A percentile compares a stretch with the other conserved stretches of the same genome.
Evolutionary conservation across 2,888 invertebrate genomes (phyloP).

Genomic region (Melinopterus prodromus): DNA sequence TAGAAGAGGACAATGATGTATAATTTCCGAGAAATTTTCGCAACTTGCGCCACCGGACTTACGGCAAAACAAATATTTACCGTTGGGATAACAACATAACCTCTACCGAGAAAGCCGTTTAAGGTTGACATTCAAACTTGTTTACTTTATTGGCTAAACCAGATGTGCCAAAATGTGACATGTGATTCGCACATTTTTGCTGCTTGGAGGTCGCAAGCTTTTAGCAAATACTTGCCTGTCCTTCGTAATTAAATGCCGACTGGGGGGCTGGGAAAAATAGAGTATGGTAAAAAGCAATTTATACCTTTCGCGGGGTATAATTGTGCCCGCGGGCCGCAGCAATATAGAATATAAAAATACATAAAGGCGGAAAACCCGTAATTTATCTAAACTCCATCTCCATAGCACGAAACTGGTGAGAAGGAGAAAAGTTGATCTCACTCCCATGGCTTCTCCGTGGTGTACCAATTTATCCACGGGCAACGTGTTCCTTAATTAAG

Average conservation of each 20-base stretch:
- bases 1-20: neutral
- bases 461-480: slow-evolving; percentile 31
- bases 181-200: slow-evolving; percentile 22
- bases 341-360: slow-evolving; percentile 15
- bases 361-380: slow-evolving; percentile 15
- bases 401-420: slow-evolving; percentile 9
- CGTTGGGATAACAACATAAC: neutral
- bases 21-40: neutral
- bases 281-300: slow-evolving; percentile 6
- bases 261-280: neutral
- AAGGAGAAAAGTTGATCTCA: neutral
- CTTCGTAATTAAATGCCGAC: neutral
- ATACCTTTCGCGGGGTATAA: slow-evolving; percentile 18
- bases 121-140: neutral
- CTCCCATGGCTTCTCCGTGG: slow-evolving; percentile 11
- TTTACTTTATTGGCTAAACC: neutral
- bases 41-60: neutral
- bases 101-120: slow-evolving; percentile 13
- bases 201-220: neutral
- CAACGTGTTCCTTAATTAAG: slow-evolving; percentile 36
- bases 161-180: slow-evolving; percentile 8
- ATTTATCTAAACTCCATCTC: slow-evolving; percentile 21
- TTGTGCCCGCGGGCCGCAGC: slow-evolving; percentile 18
- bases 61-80: neutral
- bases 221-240: neutral